Evolutionary conservation across 2,888 invertebrate species (phyloP).

Genomic region (Hedya salicella): DNA sequence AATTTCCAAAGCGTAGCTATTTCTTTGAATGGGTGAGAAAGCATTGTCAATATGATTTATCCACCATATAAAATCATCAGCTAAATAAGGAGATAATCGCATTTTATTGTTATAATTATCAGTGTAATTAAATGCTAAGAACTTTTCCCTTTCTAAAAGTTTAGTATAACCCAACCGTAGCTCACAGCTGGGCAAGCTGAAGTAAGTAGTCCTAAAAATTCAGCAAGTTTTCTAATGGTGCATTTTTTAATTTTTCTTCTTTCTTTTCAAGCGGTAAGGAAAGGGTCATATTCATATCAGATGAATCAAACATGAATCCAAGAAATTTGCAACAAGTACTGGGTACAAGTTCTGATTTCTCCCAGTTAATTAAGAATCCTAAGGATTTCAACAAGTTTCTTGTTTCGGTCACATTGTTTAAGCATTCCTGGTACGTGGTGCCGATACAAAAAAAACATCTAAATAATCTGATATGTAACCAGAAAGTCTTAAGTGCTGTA

Average conservation of each 20-base stretch:
- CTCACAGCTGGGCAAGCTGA: slow-evolving; percentile 48
- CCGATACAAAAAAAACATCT: too few relatives aligned
- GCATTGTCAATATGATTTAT: slow-evolving; percentile 15
- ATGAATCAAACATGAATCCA: too few relatives aligned
- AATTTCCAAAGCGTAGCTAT: slow-evolving; percentile 21
- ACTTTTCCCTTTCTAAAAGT: slow-evolving; percentile 42
- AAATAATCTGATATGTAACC: too few relatives aligned
- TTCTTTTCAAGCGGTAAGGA: too few relatives aligned
- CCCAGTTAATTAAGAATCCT: too few relatives aligned
- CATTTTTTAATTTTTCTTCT: too few relatives aligned
- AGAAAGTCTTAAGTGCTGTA: background rate
- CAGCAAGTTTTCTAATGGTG: slow-evolving; percentile 31
- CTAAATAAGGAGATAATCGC: background rate
- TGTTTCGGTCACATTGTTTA: too few relatives aligned
- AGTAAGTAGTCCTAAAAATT: slow-evolving; percentile 45
- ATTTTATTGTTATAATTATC: slow-evolving; percentile 5
- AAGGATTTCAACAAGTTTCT: too few relatives aligned
- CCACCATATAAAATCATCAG: slow-evolving; percentile 35
- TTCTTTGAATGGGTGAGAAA: slow-evolving; percentile 23
- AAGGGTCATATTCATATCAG: too few relatives aligned
- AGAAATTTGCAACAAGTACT: too few relatives aligned
- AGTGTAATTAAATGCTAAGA: slow-evolving; percentile 20
- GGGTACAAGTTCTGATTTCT: too few relatives aligned
- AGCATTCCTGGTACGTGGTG: too few relatives aligned
- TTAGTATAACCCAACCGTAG: slow-evolving; percentile 47